A percentile compares a stretch with the other conserved stretches of the same genome.
Conservation (phyloP, 2,113 vertebrate genomes). For the Lagenorhynchus albirostris region DNA sequence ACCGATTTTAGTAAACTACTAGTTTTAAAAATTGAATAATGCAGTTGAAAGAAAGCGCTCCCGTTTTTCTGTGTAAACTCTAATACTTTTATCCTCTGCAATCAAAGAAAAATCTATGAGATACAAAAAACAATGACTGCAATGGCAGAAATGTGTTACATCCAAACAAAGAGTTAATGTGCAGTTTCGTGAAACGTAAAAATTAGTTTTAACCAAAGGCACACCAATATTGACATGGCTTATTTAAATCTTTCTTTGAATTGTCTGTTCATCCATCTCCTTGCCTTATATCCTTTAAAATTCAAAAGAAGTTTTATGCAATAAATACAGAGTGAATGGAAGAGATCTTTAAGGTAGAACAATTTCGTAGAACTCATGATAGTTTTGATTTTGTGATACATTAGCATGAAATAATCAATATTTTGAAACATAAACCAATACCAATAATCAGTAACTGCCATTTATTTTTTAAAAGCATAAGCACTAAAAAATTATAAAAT, state of each 20-base stretch:
- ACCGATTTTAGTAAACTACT: not conserved
- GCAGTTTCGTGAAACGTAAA: not conserved
- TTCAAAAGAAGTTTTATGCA: not conserved
- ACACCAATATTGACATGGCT: not conserved
- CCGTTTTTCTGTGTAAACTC: not conserved
- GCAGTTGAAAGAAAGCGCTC: not conserved
- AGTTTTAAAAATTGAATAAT: not conserved
- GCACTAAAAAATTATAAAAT: slow-evolving; percentile 11
- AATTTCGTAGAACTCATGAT: not conserved
- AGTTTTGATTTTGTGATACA: slow-evolving; percentile 7
- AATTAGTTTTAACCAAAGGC: not conserved
- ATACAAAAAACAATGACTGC: not conserved
- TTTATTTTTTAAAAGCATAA: slow-evolving; percentile 7
- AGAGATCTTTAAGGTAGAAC: not conserved
- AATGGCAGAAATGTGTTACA: not conserved
- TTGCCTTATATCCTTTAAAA: not conserved
- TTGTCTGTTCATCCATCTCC: not conserved
- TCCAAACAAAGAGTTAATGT: not conserved
- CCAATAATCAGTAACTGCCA: not conserved
- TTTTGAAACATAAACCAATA: not conserved
- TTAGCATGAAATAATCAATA: not conserved
- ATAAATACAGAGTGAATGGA: not conserved
- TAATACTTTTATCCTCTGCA: not conserved
- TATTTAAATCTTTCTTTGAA: not conserved
- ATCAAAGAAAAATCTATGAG: slow-evolving; percentile 1